Conservation (phyloP, 1,140 invertebrate genomes). For the Cyclina sinensis region DNA sequence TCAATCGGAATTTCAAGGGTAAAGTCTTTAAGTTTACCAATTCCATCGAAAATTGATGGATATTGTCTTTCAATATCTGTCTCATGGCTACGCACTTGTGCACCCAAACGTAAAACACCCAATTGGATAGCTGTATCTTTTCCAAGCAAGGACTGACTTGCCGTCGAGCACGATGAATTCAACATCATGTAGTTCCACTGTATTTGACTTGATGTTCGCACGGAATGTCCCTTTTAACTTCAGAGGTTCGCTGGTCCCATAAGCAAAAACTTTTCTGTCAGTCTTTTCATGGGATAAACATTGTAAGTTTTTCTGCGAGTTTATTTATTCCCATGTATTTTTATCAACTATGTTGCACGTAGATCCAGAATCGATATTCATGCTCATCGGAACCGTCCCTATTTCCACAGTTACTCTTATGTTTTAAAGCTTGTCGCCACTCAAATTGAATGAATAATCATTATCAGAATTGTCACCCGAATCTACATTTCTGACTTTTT, state of each 20-base stretch:
- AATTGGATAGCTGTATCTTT: conserved; percentile 21
- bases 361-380: conserved; percentile 50
- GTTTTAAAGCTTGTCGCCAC: background rate
- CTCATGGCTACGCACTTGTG: background rate
- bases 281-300: conserved; percentile 12
- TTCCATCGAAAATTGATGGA: background rate
- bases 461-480: too few relatives aligned
- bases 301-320: background rate
- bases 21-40: conserved; percentile 52
- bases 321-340: conserved; percentile 7
- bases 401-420: background rate
- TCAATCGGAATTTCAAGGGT: conserved; percentile 45
- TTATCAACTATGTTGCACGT: conserved; percentile 40
- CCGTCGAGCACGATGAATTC: conserved; percentile 41
- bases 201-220: background rate
- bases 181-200: background rate
- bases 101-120: conserved; percentile 16
- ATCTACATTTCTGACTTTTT: background rate
- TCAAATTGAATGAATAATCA: conserved; percentile 2
- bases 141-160: conserved; percentile 27
- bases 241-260: conserved; percentile 49
- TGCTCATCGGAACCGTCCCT: background rate
- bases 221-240: conserved; percentile 46
- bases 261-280: conserved; percentile 36
- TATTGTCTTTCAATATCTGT: background rate